Percentiles rank a stretch among this genome's conserved stretches.
Evolutionary conservation across 1,140 invertebrate species (phyloP).

Genomic region (Papilio helenus): DNA sequence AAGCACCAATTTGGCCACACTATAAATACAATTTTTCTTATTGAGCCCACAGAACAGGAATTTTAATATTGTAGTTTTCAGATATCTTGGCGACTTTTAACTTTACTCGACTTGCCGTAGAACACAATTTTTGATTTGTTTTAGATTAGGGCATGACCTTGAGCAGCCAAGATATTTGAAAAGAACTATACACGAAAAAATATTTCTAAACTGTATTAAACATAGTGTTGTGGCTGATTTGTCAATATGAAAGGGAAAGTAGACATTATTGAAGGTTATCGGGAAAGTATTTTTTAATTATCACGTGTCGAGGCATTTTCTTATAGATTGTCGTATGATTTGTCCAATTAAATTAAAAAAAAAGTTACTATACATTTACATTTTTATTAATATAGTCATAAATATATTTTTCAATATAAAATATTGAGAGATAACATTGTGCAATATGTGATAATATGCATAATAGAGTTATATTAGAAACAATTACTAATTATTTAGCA

Average conservation of each 20-base stretch:
- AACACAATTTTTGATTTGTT: too few species aligned
- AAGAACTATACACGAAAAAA: too few species aligned
- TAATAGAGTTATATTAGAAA: constrained; percentile 72
- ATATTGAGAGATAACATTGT: constrained; percentile 81
- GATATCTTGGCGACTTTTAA: too few species aligned
- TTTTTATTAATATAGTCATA: constrained; percentile 61
- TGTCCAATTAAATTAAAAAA: constrained; percentile 41
- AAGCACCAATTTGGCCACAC: constrained; percentile 70
- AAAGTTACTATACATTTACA: constrained; percentile 53
- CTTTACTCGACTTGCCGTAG: too few species aligned
- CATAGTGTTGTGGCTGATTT: background rate
- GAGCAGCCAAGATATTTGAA: too few species aligned
- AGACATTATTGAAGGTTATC: background rate
- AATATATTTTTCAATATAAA: constrained; percentile 72
- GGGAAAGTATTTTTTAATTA: background rate
- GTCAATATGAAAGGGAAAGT: background rate
- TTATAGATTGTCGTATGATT: constrained; percentile 7
- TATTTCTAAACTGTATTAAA: background rate
- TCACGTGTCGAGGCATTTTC: background rate
- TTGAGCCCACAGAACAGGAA: background rate
- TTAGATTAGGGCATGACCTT: too few species aligned
- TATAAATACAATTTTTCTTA: background rate
- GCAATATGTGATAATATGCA: constrained; percentile 72
- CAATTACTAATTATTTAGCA: constrained; percentile 73
- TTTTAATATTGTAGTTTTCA: too few species aligned